Conservation (phyloP, 2,888 invertebrate genomes). For the Galeruca laticollis region DNA sequence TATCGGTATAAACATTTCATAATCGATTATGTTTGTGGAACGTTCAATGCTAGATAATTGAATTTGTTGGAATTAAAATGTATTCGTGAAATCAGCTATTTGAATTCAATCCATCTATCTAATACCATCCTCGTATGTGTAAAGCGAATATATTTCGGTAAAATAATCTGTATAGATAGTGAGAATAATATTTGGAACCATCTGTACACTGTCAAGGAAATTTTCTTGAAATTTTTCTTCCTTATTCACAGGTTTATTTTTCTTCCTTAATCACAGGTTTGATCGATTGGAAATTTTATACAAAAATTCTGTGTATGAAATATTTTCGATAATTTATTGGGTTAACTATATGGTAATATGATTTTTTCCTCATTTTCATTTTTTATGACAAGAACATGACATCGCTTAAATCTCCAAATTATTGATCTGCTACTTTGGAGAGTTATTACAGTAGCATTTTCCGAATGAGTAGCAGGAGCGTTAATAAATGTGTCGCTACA, state of each 20-base stretch:
- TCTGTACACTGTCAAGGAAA: neutral
- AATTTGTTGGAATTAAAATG: too few species aligned
- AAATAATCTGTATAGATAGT: too few species aligned
- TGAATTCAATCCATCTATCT: too few species aligned
- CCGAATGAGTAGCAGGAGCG: neutral
- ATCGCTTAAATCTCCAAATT: neutral
- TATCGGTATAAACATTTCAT: too few species aligned
- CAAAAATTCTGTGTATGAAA: neutral
- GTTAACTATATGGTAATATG: neutral
- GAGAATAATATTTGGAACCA: too few species aligned
- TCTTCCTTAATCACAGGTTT: neutral
- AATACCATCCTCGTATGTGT: too few species aligned
- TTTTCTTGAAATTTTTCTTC: neutral
- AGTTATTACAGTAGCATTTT: neutral
- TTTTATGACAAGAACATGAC: neutral
- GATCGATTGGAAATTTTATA: neutral
- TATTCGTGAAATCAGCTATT: too few species aligned
- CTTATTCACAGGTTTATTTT: neutral
- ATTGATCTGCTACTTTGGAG: neutral
- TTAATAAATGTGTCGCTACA: slow-evolving; percentile 4
- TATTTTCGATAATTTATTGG: neutral
- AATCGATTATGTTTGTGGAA: too few species aligned
- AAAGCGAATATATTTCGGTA: too few species aligned
- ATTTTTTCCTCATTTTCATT: neutral
- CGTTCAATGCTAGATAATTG: too few species aligned